These are phyloP conservation scores for Austrolebias charrua DNA, from an alignment of 2,797 vertebrate species.

Conservation along the genomic window DNA sequence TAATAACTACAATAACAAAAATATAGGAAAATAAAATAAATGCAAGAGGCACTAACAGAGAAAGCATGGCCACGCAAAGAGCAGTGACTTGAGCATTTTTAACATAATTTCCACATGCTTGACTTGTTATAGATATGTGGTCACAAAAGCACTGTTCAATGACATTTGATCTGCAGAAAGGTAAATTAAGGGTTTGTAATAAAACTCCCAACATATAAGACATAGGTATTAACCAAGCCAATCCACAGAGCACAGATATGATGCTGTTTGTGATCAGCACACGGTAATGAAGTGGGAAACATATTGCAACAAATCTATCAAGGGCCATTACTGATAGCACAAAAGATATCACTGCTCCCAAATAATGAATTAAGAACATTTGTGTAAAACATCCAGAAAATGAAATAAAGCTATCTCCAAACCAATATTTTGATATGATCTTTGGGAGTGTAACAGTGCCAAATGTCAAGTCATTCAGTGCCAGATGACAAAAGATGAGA, in stretches of 20 bases:
- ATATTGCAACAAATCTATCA: constrained; percentile 75
- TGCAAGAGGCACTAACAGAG: constrained; percentile 69
- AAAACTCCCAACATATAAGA: constrained; percentile 41
- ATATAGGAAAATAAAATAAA: constrained; percentile 80
- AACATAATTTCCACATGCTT: constrained; percentile 71
- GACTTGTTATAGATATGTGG: constrained; percentile 69
- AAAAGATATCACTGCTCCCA: constrained; percentile 70
- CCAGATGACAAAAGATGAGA: constrained; percentile 75
- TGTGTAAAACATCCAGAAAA: constrained; percentile 71
- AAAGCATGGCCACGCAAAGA: constrained; percentile 67
- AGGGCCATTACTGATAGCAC: constrained; percentile 73
- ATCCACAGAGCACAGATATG: constrained; percentile 48
- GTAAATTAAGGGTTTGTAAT: constrained; percentile 50
- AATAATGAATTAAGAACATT: constrained; percentile 76
- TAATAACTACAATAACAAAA: constrained; percentile 58
- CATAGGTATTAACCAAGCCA: constrained; percentile 62
- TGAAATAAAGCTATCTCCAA: constrained; percentile 52
- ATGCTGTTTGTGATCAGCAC: constrained; percentile 67
- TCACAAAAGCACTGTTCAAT: constrained; percentile 80
- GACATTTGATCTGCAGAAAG: constrained; percentile 75
- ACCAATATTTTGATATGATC: constrained; percentile 74
- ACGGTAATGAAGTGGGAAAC: constrained; percentile 71
- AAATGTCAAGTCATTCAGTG: constrained; percentile 71
- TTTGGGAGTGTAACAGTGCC: constrained; percentile 75
- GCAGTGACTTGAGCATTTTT: constrained; percentile 40